Evolutionary conservation across 2,797 vertebrate genomes (phyloP), one percentile per base, ranked within the genome.

Genomic region (Urophycis tenuis): DNA sequence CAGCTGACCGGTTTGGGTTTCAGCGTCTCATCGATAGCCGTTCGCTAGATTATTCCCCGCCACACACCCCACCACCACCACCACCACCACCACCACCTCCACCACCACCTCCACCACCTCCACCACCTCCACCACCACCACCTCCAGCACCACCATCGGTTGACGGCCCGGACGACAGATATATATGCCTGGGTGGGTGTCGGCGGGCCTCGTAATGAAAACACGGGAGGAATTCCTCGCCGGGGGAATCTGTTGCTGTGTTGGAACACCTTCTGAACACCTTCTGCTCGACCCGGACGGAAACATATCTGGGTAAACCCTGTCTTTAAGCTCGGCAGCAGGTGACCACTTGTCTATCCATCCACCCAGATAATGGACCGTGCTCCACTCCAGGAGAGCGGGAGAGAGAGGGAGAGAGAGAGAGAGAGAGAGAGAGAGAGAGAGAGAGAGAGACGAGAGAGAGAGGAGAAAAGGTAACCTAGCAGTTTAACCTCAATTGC

Each of bases 1-100:
- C 84, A 88, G 89, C 83, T 82, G 87, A 88, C 86, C 81, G 85
- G 86, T 88, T 84, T 87, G 89, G 83, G 84, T 90, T 90, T 91
- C 87, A 90, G 84, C 85, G 82, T 87, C 81, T 89, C 79, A 79
- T 76, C 87, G 86, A 87, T 78, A 72, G 81, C 81, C 83, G 77
- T 88, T 86, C 82, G 78, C 53, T 85, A 88, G 87, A 93, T 89
- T 88, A 89, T 89, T 87, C 86, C 85, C 53, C 85, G n/a, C n/a
- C n/a, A n/a, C n/a, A n/a, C n/a, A n/a, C n/a, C n/a, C n/a, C n/a
- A n/a, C n/a, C n/a, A n/a, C n/a, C n/a, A n/a, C n/a, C n/a, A n/a
- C n/a, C n/a, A n/a, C n/a, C n/a, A n/a, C n/a, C n/a, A n/a, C n/a
- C n/a, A n/a, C n/a, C n/a, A n/a, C n/a, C n/a, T n/a, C n/a, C n/a